A percentile compares a stretch with the other conserved stretches of the same genome.
phyloP scores from a whole-genome alignment of 1,140 invertebrate genomes.

The Augochlora pura region DNA sequence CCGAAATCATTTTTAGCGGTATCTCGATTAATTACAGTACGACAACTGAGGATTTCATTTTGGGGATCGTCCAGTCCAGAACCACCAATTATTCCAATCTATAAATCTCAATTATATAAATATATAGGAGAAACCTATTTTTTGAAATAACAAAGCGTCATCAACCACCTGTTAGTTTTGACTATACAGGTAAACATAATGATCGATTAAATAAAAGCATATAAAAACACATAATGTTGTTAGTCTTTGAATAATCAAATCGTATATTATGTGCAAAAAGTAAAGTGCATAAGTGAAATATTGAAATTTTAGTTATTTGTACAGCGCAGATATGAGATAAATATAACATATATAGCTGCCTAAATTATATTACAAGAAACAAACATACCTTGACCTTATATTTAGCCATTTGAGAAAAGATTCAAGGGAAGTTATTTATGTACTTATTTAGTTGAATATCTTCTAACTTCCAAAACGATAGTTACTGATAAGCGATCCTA shows the following conservation, averaged over 20 bases:
- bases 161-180: too few species aligned
- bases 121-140: too few species aligned
- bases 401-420: slow-evolving; percentile 14
- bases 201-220: neutral
- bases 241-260: neutral
- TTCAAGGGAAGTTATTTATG: neutral
- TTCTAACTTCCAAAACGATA: neutral
- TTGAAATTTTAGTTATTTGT: neutral
- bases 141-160: neutral
- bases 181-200: too few species aligned
- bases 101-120: slow-evolving; percentile 12
- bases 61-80: slow-evolving; percentile 92
- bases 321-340: neutral
- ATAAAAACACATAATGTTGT: neutral
- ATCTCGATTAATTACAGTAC: slow-evolving; percentile 77
- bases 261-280: neutral
- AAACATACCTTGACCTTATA: slow-evolving; percentile 33
- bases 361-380: neutral
- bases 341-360: neutral
- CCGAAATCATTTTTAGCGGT: slow-evolving; percentile 89
- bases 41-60: slow-evolving; percentile 86
- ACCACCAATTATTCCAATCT: slow-evolving; percentile 98
- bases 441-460: neutral
- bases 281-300: neutral
- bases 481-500: neutral